phyloP scores from a whole-genome alignment of 2,888 invertebrate species.

The Boloria euphrosyne region DNA sequence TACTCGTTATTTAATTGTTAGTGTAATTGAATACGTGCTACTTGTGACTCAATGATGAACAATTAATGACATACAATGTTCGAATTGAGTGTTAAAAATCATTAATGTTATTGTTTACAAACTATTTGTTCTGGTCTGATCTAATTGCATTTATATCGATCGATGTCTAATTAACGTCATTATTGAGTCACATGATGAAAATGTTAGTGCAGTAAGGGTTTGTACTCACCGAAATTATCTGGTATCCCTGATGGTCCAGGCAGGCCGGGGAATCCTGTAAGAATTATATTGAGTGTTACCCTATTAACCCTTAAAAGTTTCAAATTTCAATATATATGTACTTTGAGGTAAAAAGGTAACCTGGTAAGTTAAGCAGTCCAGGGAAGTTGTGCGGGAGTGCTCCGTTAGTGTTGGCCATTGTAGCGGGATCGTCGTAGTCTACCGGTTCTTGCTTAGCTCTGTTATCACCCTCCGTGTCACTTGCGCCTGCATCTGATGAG shows the following conservation, averaged over 20 bases:
- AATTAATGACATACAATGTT: constrained; percentile 61
- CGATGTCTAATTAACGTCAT: constrained; percentile 41
- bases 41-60: constrained; percentile 72
- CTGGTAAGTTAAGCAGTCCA: constrained; percentile 91
- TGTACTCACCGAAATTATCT: constrained; percentile 90
- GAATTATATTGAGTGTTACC: constrained; percentile 16
- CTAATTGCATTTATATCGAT: constrained; percentile 53
- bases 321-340: not conserved
- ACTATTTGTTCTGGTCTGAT: constrained; percentile 51
- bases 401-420: constrained; percentile 84
- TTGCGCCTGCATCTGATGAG: constrained; percentile 91
- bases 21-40: constrained; percentile 64
- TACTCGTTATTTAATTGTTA: constrained; percentile 68
- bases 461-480: constrained; percentile 85
- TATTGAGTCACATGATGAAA: constrained; percentile 58
- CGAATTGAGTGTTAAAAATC: constrained; percentile 39
- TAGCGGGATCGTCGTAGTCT: constrained; percentile 87
- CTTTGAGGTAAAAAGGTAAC: constrained; percentile 62
- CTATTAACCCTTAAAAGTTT: not conserved
- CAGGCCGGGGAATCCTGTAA: constrained; percentile 86
- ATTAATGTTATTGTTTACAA: constrained; percentile 54
- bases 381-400: constrained; percentile 88
- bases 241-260: constrained; percentile 94
- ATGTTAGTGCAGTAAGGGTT: constrained; percentile 49
- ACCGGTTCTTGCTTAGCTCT: constrained; percentile 88